A percentile compares a stretch with the other conserved stretches of the same genome.
These are phyloP conservation scores for Bufo gargarizans DNA, from an alignment of 2,113 vertebrate species.

Conservation along the genomic window DNA sequence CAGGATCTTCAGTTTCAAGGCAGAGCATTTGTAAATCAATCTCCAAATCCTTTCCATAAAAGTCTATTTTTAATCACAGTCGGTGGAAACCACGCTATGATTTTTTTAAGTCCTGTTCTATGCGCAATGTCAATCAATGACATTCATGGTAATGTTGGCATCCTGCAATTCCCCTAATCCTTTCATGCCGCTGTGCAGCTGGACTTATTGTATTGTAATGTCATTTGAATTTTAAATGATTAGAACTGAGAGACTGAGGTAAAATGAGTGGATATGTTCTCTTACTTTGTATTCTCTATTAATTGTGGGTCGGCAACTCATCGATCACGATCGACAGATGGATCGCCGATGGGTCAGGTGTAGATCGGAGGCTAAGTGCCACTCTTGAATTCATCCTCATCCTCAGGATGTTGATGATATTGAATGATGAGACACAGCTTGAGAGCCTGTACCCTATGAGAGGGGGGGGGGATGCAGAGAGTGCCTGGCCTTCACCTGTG, in stretches of 20 bases:
- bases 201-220: conserved; percentile 40
- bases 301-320: neutral
- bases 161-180: conserved; percentile 48
- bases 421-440: no score
- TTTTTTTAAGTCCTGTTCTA: conserved; percentile 7
- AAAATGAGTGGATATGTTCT: neutral
- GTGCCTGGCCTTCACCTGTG: no score
- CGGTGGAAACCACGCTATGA: conserved; percentile 8
- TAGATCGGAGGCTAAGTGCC: no score
- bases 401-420: no score
- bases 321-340: no score
- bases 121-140: conserved; percentile 56
- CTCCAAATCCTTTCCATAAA: conserved; percentile 43
- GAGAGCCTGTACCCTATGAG: no score
- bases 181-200: conserved; percentile 30
- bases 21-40: conserved; percentile 39
- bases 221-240: conserved; percentile 47
- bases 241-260: neutral
- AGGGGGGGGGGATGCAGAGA: no score
- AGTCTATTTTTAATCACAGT: conserved; percentile 44
- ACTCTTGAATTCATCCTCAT: no score
- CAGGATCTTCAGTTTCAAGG: conserved; percentile 25
- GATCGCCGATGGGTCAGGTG: no score
- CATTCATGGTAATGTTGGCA: conserved; percentile 27
- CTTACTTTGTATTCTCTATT: neutral